phyloP scores from a whole-genome alignment of 2,888 invertebrate genomes.

The Drosophila histrio region DNA sequence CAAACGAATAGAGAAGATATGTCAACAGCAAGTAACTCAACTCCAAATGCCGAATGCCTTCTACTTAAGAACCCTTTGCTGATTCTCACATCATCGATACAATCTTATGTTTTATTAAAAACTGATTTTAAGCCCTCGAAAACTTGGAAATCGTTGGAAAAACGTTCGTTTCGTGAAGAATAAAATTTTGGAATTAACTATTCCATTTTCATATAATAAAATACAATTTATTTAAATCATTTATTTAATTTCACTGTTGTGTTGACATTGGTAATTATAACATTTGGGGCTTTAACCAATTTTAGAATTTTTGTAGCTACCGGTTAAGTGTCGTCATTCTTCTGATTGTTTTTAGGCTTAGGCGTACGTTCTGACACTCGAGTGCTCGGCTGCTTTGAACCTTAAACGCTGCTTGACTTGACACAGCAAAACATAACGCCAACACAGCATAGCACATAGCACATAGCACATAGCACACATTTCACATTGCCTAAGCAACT shows the following conservation, averaged over 20 bases:
- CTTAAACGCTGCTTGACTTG: conserved; percentile 49
- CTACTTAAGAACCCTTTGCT: too few species aligned
- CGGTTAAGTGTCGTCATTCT: not conserved
- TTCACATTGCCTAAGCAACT: conserved; percentile 26
- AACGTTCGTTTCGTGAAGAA: not conserved
- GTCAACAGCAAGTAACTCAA: too few species aligned
- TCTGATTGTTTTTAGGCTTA: not conserved
- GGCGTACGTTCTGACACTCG: conserved; percentile 26
- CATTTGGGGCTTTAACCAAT: too few species aligned
- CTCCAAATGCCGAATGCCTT: not conserved
- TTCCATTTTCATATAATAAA: too few species aligned
- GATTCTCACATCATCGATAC: too few species aligned
- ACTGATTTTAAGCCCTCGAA: not conserved
- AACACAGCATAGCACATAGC: conserved; percentile 22
- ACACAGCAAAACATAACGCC: conserved; percentile 23
- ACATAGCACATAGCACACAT: conserved; percentile 22
- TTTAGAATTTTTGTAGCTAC: too few species aligned
- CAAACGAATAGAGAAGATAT: not conserved
- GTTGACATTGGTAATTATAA: too few species aligned
- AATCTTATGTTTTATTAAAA: too few species aligned
- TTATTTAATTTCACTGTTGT: too few species aligned
- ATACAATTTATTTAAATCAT: too few species aligned
- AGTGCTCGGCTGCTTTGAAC: conserved; percentile 48
- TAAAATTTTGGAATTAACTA: too few species aligned
- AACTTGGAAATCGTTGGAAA: not conserved